Conservation (phyloP, 2,888 invertebrate species). For the Polylopha cassiicola region DNA sequence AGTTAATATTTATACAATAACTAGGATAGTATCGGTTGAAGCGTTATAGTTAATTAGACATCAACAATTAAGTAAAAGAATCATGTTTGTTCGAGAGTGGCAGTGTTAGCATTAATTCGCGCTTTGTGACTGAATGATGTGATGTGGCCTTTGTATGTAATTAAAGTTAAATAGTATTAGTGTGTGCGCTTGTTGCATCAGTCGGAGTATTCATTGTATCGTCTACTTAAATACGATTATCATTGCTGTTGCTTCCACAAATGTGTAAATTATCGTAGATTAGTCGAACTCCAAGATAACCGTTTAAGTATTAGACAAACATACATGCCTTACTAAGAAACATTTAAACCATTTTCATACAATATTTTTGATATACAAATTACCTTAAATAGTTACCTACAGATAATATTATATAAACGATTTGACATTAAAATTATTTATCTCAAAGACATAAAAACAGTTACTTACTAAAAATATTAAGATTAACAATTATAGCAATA, state of each 20-base stretch:
- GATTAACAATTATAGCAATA: no score
- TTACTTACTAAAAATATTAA: no score
- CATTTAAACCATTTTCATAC: constrained; percentile 32
- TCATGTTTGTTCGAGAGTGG: constrained; percentile 47
- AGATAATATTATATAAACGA: no score
- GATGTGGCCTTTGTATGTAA: constrained; percentile 75
- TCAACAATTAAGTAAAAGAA: constrained; percentile 7
- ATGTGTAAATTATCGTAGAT: constrained; percentile 48
- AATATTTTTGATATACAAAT: background rate
- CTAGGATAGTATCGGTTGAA: constrained; percentile 52
- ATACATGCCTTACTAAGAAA: constrained; percentile 61
- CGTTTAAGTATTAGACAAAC: constrained; percentile 59
- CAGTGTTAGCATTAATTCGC: constrained; percentile 53
- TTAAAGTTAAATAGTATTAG: constrained; percentile 59
- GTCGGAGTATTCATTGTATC: constrained; percentile 51
- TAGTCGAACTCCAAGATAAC: constrained; percentile 51
- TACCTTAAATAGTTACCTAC: no score
- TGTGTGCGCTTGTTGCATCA: constrained; percentile 70
- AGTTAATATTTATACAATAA: constrained; percentile 54
- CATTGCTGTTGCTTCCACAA: constrained; percentile 63
- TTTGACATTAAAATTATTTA: no score
- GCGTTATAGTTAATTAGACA: constrained; percentile 44
- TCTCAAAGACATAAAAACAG: no score
- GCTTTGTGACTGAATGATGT: constrained; percentile 77
- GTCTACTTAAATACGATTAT: constrained; percentile 48